Evolutionary conservation across 2,888 invertebrate genomes (phyloP).

Genomic region (Argyra leucocephala): DNA sequence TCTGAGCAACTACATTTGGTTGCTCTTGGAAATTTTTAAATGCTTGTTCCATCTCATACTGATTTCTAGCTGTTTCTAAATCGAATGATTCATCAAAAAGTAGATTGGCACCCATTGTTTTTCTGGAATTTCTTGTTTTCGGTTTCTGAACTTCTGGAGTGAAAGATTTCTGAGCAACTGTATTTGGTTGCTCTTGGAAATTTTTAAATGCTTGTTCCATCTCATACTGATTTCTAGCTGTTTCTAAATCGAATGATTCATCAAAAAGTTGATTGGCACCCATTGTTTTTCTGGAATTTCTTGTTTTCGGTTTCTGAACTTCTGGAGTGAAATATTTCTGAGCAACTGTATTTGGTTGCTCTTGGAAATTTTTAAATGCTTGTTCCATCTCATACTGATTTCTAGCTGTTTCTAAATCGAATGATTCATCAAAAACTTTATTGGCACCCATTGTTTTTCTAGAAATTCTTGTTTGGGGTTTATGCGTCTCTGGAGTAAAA

Average conservation of each 20-base stretch:
- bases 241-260: constrained; percentile 13
- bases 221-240: constrained; percentile 13
- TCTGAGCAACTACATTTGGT: not conserved
- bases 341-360: constrained; percentile 10
- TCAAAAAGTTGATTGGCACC: not conserved
- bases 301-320: not conserved
- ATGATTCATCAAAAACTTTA: not conserved
- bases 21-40: constrained; percentile 19
- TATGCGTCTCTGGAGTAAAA: constrained; percentile 19
- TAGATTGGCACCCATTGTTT: constrained; percentile 13
- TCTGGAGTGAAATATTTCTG: constrained; percentile 12
- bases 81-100: not conserved
- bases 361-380: constrained; percentile 18
- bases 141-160: constrained; percentile 16
- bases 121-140: not conserved
- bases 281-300: constrained; percentile 14
- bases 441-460: constrained; percentile 17
- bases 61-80: constrained; percentile 14
- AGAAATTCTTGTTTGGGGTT: not conserved
- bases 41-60: constrained; percentile 14
- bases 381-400: constrained; percentile 14
- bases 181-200: constrained; percentile 16
- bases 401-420: constrained; percentile 14
- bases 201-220: constrained; percentile 17
- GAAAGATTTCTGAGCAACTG: not conserved